Base-by-base conservation (phyloP, 1,140 invertebrate genomes). In the Potamilus streckersoni region DNA sequence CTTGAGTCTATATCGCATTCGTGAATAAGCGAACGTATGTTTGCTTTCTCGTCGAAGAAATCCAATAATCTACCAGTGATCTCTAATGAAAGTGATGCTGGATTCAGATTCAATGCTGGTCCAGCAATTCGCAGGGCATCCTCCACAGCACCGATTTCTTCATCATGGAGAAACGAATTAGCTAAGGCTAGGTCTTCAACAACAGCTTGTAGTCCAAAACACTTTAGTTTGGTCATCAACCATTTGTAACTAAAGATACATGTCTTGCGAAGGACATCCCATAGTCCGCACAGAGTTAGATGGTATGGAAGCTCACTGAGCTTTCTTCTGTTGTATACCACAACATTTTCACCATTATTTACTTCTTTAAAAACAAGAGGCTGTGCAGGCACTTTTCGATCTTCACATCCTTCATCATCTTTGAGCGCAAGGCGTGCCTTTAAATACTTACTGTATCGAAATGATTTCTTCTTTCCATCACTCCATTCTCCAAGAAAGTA, bases 401-500 rank as follows among this genome's bases (percentile, higher is more conserved):
- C 96, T 0, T 97, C 97, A 0, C 95, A 93, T 15, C 96, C 96
- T 88, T 98, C 95, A 86, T 94, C 96, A 84, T 96, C 95, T 19
- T 77, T 79, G 49, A 75, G 64, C 12, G 75, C 74, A 27, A 76
- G 59, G 62, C 86, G 78, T 74, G 74, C 74, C 71, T 68, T 95
- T 91, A 87, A 97, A 96, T 71, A 97, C 96, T 90, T 97, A 95
- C 71, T 79, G 58, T 96, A 98, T 84, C 96, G 96, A 85, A 98
- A 98, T 0, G 92, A 96, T 83, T 98, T 98, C 0, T 96, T 95
- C 0, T 95, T 93, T 5, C 96, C 96, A 49, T 49, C 38, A 17
- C 79, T 96, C 96, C 96, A 98, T 74, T 96, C 97, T 4, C 97
- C 97, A 16, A 97, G 89, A 87, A 97, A 99, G 88, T 98, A 99